Base-by-base conservation (phyloP, 2,888 invertebrate species). In the Sarcophaga caerulescens region DNA sequence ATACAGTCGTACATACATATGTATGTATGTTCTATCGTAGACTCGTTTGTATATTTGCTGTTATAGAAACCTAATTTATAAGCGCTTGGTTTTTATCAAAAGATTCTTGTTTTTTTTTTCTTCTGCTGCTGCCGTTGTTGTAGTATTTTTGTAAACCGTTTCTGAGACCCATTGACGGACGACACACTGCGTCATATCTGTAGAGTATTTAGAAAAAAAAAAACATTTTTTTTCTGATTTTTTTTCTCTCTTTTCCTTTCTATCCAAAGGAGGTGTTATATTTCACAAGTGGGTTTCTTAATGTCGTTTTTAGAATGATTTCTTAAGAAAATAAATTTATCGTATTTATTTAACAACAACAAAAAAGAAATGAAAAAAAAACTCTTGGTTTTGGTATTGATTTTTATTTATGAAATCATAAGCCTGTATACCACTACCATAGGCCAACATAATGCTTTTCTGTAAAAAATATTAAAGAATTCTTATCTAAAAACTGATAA, bases 21-120 rank as follows among this genome's bases (percentile, higher is more conserved):
- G 59, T 68, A 79, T 23, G 44, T 59, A 52, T 2, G 52, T 52
- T 17, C 4, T 52, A 52, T 52, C 35, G 35, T 35, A 35, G 35
- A 35, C 35, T 35, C 0, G 35, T 35, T 35, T n/a, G 19, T 60
- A 60, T 60, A n/a, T 68, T 17, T 44, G 65, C n/a, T 80, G 79
- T 80, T 84, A 84, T 76, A 84, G 75, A 84, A 75, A 79, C 84
- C 79, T 80, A 79, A 65, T 84, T 84, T 79, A n/a, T 35, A 73
- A 74, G 62, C 14, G 17, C 52, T 52, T 12, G 17, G 52, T 52
- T 14, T 17, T 60, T 47, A 47, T 69, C 69, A 71, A 76, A 76
- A 65, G 65, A 77, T 52, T 52, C 4, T 52, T 60, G 23, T 19
- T 25, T 44, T 59, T 70, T 45, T 62, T 8, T n/a, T 6, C 35